Evolutionary conservation across 2,888 invertebrate genomes (phyloP), one percentile per base, ranked within the genome.

Genomic region (Eupeodes latifasciatus): DNA sequence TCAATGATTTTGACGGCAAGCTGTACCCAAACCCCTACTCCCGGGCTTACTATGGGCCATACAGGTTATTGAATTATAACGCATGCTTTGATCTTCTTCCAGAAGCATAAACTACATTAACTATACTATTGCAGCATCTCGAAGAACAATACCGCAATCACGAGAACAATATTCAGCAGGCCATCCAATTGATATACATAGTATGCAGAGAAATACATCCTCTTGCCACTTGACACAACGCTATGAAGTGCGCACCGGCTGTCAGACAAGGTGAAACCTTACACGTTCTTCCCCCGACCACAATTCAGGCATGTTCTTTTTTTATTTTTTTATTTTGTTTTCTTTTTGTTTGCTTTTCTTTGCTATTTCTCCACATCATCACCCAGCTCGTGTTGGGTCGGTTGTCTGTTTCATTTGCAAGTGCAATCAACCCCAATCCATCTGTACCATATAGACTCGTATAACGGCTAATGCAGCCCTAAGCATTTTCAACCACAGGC

Each of bases 211-310:
- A 74, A 80, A 80, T 85, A 76, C 69, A 88, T 71, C 81, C 88
- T 81, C 81, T 85, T 88, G 85, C 81, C 88, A 85, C 81, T 85
- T 88, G 85, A 85, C 85, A 88, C 85, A 84, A 85, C 85, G 81
- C 27, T 27, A 55, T 75, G 75, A 85, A 81, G 81, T 78, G 81
- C 78, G 69, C 79, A 66, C 49, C 71, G 78, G 69, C 85, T 89
- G 85, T 76, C 89, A 89, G 89, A 89, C 89, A 89, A 89, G 85
- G 89, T 89, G 89, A 89, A 89, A 85, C 89, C 85, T 76, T 85
- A 89, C 82, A 82, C 82, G 76, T 89, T 89, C 72, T 71, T 59
- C 72, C 59, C 57, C 55, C 74, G 59, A 85, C 81, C 85, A 77
- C 69, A 82, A 77, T 81, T 71, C 71, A 72, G 81, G 59, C 81